Evolutionary conservation across 2,888 invertebrate genomes (phyloP).

Genomic region (Drosophila siamana): DNA sequence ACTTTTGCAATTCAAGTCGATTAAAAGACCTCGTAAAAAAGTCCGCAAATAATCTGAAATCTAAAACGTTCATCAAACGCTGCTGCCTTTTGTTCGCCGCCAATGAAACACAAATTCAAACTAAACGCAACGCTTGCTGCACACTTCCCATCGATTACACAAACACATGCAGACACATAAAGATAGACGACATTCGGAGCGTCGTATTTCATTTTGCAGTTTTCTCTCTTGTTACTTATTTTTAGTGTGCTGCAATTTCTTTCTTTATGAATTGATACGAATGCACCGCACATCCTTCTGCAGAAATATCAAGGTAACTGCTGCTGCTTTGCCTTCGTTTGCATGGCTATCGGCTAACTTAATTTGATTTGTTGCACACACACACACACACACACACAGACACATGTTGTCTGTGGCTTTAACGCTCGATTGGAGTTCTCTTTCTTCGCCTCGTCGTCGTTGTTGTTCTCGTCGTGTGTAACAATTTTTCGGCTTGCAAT

Average conservation of each 20-base stretch:
- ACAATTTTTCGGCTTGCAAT: slow-evolving; percentile 56
- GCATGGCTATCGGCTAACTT: slow-evolving; percentile 63
- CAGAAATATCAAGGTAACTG: slow-evolving; percentile 48
- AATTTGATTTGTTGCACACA: slow-evolving; percentile 69
- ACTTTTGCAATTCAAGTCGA: neutral
- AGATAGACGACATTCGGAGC: neutral
- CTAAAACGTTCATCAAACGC: neutral
- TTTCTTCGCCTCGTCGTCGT: slow-evolving; percentile 1
- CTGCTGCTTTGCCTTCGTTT: slow-evolving; percentile 39
- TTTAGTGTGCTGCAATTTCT: slow-evolving; percentile 29
- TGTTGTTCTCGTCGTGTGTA: slow-evolving; percentile 36
- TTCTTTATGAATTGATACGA: slow-evolving; percentile 28
- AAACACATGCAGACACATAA: slow-evolving; percentile 6
- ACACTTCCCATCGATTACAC: slow-evolving; percentile 3
- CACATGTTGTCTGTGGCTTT: slow-evolving; percentile 53
- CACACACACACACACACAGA: slow-evolving; percentile 29
- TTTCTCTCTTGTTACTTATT: slow-evolving; percentile 18
- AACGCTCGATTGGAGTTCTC: slow-evolving; percentile 58
- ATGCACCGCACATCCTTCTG: slow-evolving; percentile 2
- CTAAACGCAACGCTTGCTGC: too few species aligned
- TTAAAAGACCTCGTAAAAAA: neutral
- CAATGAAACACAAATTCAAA: neutral
- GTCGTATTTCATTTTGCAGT: slow-evolving; percentile 18
- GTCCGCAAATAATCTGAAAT: neutral
- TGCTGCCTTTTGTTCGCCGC: slow-evolving; percentile 14